Conservation (phyloP, 2,888 invertebrate genomes). For the Schizotus pectinicornis region DNA sequence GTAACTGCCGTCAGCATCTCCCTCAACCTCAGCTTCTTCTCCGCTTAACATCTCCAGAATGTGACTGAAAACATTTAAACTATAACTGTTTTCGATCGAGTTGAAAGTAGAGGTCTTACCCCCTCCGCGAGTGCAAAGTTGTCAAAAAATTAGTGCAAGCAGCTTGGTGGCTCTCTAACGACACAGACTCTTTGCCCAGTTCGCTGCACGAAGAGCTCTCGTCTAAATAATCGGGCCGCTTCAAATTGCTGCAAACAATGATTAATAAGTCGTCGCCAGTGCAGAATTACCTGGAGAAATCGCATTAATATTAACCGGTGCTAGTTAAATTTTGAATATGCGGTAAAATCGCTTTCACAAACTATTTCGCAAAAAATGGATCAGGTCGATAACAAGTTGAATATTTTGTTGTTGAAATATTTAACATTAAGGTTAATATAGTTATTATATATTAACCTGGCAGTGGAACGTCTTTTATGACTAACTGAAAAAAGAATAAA, state of each 20-base stretch:
- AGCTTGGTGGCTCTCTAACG: slow-evolving; percentile 46
- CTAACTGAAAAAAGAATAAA: no score
- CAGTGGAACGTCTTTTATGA: no score
- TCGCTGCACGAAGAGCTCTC: slow-evolving; percentile 59
- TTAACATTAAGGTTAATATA: no score
- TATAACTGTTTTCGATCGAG: slow-evolving; percentile 27
- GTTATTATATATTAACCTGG: no score
- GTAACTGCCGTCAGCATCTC: slow-evolving; percentile 76
- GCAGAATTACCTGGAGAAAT: not conserved
- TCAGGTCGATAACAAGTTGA: no score
- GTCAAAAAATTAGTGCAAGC: slow-evolving; percentile 52
- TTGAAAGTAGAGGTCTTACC: slow-evolving; percentile 44
- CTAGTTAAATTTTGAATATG: no score
- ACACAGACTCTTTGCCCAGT: slow-evolving; percentile 55
- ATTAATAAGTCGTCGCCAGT: not conserved
- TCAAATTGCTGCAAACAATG: slow-evolving; percentile 43
- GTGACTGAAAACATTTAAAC: slow-evolving; percentile 57
- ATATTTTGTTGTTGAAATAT: no score
- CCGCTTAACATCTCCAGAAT: slow-evolving; percentile 71
- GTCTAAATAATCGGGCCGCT: slow-evolving; percentile 53
- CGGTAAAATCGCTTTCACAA: no score
- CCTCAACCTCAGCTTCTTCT: slow-evolving; percentile 69
- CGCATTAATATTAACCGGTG: not conserved
- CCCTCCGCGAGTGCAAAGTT: slow-evolving; percentile 49
- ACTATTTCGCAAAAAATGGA: no score